A percentile compares a stretch with the other conserved stretches of the same genome.
Evolutionary conservation across 2,113 vertebrate species (phyloP).

Genomic region (Poecile atricapillus): DNA sequence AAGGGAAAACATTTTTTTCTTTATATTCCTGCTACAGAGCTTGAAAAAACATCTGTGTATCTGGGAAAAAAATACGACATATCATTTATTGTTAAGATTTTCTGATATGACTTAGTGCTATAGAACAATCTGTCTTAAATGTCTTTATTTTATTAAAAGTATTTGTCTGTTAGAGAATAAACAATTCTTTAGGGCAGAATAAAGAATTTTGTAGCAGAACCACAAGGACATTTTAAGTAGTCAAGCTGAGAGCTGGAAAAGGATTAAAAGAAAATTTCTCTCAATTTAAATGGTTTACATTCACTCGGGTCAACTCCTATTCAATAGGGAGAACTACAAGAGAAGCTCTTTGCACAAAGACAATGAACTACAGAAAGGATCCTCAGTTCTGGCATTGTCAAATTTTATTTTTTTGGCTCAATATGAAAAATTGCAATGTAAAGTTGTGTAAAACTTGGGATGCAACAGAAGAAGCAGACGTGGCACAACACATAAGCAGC

Average conservation of each 20-base stretch:
- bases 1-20: neutral
- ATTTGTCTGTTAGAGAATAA: neutral
- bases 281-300: neutral
- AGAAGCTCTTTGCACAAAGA: neutral
- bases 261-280: neutral
- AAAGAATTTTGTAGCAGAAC: neutral
- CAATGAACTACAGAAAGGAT: neutral
- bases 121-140: neutral
- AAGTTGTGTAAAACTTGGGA: neutral
- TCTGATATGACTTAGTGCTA: neutral
- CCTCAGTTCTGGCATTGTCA: neutral
- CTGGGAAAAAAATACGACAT: neutral
- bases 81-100: neutral
- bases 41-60: neutral
- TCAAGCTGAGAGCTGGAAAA: neutral
- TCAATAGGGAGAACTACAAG: neutral
- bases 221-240: neutral
- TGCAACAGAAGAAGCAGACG: neutral
- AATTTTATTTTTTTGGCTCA: neutral
- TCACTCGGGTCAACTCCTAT: neutral
- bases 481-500: neutral
- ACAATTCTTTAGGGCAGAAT: neutral
- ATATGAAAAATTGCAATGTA: neutral
- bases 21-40: neutral
- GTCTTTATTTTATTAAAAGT: neutral